Conservation (phyloP, 2,888 invertebrate species). For the Pardosa pseudoannulata region DNA sequence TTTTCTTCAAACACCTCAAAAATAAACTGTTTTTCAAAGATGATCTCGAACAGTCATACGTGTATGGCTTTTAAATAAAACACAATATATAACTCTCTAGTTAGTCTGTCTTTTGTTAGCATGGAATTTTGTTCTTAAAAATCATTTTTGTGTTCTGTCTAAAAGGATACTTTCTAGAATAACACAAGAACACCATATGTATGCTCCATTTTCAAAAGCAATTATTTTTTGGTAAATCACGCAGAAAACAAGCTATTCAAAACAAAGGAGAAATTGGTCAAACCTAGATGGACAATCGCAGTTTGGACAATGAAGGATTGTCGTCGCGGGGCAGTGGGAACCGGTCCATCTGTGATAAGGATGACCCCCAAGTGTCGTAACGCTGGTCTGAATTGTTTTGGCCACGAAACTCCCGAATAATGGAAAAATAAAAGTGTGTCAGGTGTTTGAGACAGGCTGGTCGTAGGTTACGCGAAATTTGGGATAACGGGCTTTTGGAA, state of each 20-base stretch:
- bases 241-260: background rate
- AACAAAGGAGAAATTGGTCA: background rate
- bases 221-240: background rate
- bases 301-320: conserved; percentile 3
- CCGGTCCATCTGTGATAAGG: background rate
- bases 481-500: no score
- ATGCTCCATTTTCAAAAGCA: background rate
- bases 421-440: background rate
- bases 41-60: no score
- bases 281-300: background rate
- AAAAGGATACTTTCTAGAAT: no score
- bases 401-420: background rate
- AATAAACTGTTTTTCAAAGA: no score
- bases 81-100: no score
- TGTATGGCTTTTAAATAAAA: no score
- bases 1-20: no score
- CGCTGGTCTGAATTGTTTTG: background rate
- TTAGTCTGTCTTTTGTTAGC: no score
- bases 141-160: no score
- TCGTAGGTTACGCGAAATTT: background rate
- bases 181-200: no score
- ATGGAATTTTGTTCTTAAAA: no score
- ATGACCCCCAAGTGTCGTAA: background rate
- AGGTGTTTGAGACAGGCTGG: background rate
- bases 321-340: background rate